A percentile compares a stretch with the other conserved stretches of the same genome.
Conservation (phyloP, 2,113 vertebrate species). For the Etia nguti region DNA sequence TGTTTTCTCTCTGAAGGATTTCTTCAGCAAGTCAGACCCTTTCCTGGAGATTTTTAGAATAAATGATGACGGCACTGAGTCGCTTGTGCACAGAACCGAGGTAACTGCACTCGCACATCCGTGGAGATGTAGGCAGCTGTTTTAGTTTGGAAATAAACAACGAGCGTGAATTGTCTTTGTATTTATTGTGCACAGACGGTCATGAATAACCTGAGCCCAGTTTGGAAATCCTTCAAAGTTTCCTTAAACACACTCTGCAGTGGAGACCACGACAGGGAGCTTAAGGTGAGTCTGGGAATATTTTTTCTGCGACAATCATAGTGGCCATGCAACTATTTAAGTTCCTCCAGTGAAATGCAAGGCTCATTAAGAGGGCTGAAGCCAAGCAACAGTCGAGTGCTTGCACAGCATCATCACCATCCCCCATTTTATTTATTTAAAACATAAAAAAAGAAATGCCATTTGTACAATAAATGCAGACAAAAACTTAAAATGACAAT, state of each 20-base stretch:
- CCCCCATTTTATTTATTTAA: not conserved
- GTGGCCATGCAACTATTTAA: not conserved
- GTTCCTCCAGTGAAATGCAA: not conserved
- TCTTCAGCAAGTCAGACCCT: slow-evolving; percentile 99
- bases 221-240: slow-evolving; percentile 98
- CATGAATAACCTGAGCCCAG: slow-evolving; percentile 97
- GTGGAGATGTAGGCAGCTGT: not conserved
- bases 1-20: slow-evolving; percentile 81
- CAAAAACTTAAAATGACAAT: not conserved
- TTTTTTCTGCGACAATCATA: not conserved
- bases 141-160: not conserved
- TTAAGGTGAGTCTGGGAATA: slow-evolving; percentile 64
- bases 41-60: slow-evolving; percentile 97
- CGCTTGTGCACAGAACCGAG: slow-evolving; percentile 97
- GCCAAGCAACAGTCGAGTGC: not conserved
- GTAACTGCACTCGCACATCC: slow-evolving; percentile 54
- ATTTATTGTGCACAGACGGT: slow-evolving; percentile 78
- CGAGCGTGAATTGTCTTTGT: not conserved
- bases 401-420: not conserved
- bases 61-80: slow-evolving; percentile 94
- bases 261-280: slow-evolving; percentile 80
- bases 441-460: not conserved
- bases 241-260: slow-evolving; percentile 97
- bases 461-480: not conserved
- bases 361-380: not conserved